Evolutionary conservation across 2,888 invertebrate species (phyloP), one percentile per base, ranked within the genome.

Genomic region (Pantelozetes paolii): DNA sequence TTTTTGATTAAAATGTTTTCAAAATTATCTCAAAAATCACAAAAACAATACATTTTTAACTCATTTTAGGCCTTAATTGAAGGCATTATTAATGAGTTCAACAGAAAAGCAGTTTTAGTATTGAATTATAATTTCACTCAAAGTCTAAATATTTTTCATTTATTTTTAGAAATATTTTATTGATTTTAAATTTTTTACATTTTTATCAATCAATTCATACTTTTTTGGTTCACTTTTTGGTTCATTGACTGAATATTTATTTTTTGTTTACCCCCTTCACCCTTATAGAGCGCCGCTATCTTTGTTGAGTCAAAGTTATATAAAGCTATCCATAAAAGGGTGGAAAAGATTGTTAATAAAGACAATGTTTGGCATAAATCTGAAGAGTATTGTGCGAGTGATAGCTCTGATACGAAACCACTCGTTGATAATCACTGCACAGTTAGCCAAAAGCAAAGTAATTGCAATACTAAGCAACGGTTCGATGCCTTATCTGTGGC

Each of bases 401-500:
- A 30, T 40, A 32, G 30, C 13, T 11, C 6, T 6, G 32, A 67
- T 9, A 13, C 23, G n/a, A n/a, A 70, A 6, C 2, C 9, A 2
- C 42, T 45, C 18, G 3, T 5, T 9, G 32, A 30, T 30, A 62
- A n/a, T 32, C 15, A 28, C 18, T 62, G 30, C 6, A 30, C 15
- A 26, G 32, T 11, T 30, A 30, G n/a, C 26, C 8, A 3, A 28
- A 28, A 30, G 57, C 20, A 23, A 28, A 36, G 36, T 36, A 9
- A 5, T 36, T 32, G 2, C 9, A 57, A 18, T 50, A 8, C 20
- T 26, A n/a, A 62, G 62, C 6, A 28, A 5, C 8, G 8, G n/a
- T 73, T 73, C 50, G 73, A 69, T 1, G 45, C 32, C n/a, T 23
- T 73, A 23, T 67, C 67, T 40, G 40, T 71, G 50, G 20, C 67